Evolutionary conservation across 2,888 invertebrate genomes (phyloP).

Genomic region (Andrena fulva): DNA sequence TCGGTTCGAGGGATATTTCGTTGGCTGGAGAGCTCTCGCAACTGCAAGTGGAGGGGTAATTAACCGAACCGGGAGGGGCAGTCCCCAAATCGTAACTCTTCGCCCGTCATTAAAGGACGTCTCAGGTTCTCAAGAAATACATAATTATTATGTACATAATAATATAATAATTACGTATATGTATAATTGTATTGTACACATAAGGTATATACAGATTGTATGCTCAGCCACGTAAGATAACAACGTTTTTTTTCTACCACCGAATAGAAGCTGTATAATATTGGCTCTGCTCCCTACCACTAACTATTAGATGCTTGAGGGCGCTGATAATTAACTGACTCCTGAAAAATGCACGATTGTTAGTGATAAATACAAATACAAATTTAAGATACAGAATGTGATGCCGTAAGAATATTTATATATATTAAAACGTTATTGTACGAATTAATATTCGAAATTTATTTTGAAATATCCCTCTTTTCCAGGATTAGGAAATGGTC

Average conservation of each 20-base stretch:
- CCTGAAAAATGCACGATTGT: not conserved
- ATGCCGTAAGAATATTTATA: too few relatives aligned
- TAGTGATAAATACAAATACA: not conserved
- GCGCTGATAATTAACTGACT: not conserved
- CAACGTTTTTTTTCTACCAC: not conserved
- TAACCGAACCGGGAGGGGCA: not conserved
- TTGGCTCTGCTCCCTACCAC: too few relatives aligned
- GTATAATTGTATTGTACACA: too few relatives aligned
- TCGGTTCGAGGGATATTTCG: constrained; percentile 48
- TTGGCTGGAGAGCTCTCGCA: constrained; percentile 14
- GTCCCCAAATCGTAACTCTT: not conserved
- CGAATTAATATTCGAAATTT: too few relatives aligned
- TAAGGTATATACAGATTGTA: too few relatives aligned
- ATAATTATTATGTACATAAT: not conserved
- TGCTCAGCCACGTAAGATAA: not conserved
- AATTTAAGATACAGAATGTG: too few relatives aligned
- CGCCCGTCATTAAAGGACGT: not conserved
- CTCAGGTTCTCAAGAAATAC: not conserved
- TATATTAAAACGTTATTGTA: too few relatives aligned
- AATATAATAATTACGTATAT: not conserved
- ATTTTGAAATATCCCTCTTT: too few relatives aligned
- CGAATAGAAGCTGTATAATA: not conserved
- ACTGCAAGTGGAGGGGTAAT: constrained; percentile 6
- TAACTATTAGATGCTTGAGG: not conserved
- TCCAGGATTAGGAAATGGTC: too few relatives aligned